phyloP scores from a whole-genome alignment of 2,888 invertebrate species.

The Osmoderma eremita region DNA sequence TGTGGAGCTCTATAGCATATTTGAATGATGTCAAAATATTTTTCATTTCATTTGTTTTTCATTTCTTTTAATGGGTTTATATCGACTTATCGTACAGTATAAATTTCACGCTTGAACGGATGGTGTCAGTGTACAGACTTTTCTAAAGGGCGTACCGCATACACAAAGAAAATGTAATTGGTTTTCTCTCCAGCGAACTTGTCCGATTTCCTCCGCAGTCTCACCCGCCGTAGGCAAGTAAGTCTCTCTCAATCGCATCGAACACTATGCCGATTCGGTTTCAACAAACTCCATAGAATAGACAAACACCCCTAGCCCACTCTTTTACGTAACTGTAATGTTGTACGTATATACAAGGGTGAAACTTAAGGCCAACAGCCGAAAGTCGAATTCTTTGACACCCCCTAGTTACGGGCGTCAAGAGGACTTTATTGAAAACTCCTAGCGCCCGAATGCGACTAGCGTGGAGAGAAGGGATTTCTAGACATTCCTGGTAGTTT shows the following conservation, averaged over 20 bases:
- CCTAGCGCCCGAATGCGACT: constrained; percentile 62
- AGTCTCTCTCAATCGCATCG: constrained; percentile 16
- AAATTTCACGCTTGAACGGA: constrained; percentile 54
- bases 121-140: constrained; percentile 49
- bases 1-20: too few species aligned
- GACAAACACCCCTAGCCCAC: constrained; percentile 9
- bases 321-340: neutral
- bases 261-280: constrained; percentile 3
- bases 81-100: constrained; percentile 46
- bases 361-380: constrained; percentile 32
- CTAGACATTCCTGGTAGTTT: constrained; percentile 56
- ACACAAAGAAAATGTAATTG: constrained; percentile 33
- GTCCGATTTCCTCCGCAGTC: neutral
- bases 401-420: constrained; percentile 59
- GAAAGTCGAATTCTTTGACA: constrained; percentile 47
- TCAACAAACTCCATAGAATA: constrained; percentile 24
- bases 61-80: too few species aligned
- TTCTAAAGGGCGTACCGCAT: constrained; percentile 17
- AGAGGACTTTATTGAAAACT: constrained; percentile 63
- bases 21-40: too few species aligned
- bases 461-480: constrained; percentile 60
- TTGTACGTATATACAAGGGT: constrained; percentile 30
- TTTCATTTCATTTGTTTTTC: too few species aligned
- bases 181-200: constrained; percentile 33
- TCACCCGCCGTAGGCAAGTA: constrained; percentile 7